Evolutionary conservation across 2,797 vertebrate species (phyloP).

Genomic region (Mionectes olivaceus): DNA sequence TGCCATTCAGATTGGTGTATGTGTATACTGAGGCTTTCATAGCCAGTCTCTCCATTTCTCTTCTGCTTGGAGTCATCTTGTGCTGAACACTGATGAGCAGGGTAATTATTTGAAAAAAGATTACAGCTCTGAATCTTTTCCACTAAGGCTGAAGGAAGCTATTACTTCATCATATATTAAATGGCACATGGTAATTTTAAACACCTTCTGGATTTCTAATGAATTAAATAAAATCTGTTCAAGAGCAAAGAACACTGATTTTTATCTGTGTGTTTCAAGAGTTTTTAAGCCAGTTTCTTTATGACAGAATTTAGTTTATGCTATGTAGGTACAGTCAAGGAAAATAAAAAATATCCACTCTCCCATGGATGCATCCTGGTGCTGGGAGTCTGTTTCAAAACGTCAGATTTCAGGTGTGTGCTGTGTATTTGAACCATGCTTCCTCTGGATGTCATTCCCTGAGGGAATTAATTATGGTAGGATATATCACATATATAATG

Average conservation of each 20-base stretch:
- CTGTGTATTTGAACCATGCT: background rate
- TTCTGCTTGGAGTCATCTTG: background rate
- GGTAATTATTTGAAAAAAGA: slow-evolving; percentile 51
- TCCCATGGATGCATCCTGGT: background rate
- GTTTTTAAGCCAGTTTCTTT: background rate
- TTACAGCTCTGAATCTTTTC: slow-evolving; percentile 39
- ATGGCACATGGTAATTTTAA: background rate
- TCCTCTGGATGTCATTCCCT: slow-evolving; percentile 4
- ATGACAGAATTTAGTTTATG: background rate
- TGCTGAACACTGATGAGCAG: slow-evolving; percentile 7
- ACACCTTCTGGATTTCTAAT: slow-evolving; percentile 9
- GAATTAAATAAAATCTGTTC: slow-evolving; percentile 5
- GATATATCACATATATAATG: slow-evolving; percentile 15
- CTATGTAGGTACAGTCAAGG: background rate
- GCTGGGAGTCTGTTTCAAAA: slow-evolving; percentile 10
- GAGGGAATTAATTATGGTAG: slow-evolving; percentile 26
- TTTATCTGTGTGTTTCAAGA: background rate
- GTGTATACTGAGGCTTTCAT: background rate
- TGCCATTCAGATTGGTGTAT: background rate
- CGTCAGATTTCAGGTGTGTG: background rate
- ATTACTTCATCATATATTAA: slow-evolving; percentile 13
- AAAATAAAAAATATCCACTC: background rate
- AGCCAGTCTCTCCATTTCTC: background rate
- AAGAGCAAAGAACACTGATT: background rate
- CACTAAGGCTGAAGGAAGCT: slow-evolving; percentile 29